Evolutionary conservation across 2,113 vertebrate species (phyloP).

Genomic region (Paradoxurus hermaphroditus): DNA sequence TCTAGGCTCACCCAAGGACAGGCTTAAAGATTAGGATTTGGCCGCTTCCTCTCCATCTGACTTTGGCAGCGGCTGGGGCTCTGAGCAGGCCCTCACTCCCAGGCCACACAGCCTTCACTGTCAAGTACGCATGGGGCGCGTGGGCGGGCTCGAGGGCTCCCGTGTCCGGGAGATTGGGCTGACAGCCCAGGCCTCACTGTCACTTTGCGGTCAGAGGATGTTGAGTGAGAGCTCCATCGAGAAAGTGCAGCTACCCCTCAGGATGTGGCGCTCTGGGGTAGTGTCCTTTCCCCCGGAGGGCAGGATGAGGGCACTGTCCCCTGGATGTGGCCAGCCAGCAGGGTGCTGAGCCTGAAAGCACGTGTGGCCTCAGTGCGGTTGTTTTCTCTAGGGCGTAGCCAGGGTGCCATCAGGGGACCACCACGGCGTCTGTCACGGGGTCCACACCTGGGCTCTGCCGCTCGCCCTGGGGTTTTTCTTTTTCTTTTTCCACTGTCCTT

Average conservation of each 20-base stretch:
- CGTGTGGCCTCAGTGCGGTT: background rate
- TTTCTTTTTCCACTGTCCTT: background rate
- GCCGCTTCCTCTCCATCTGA: background rate
- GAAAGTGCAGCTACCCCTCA: background rate
- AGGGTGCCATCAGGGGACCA: background rate
- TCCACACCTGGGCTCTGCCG: background rate
- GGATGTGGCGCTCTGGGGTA: background rate
- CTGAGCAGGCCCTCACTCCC: background rate
- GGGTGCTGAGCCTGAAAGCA: background rate
- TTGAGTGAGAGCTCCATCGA: background rate
- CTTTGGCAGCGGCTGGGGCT: background rate
- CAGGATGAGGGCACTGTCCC: background rate
- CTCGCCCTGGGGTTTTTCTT: background rate
- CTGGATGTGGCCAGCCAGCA: background rate
- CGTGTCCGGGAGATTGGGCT: background rate
- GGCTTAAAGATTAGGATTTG: background rate
- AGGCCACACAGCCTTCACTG: background rate
- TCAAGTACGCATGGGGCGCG: background rate
- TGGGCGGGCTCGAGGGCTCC: background rate
- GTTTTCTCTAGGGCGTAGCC: background rate
- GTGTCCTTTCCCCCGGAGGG: background rate
- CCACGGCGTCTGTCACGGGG: background rate
- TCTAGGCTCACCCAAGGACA: background rate
- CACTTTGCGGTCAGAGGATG: background rate
- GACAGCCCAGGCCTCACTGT: background rate